phyloP scores from a whole-genome alignment of 2,113 vertebrate genomes.

The Odontophorus gujanensis region DNA sequence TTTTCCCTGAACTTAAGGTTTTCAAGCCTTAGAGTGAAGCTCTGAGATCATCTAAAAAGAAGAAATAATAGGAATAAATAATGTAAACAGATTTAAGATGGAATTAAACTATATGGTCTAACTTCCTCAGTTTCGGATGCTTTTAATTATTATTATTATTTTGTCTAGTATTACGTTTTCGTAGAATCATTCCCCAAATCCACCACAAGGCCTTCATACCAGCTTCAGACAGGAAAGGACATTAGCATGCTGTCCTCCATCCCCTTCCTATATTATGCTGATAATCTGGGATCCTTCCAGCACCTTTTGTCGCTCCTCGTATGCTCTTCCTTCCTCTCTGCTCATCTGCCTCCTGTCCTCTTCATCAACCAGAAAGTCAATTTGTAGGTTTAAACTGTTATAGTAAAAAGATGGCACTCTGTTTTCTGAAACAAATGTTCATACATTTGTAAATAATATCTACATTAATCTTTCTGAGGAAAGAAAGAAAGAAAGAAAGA shows the following conservation, averaged over 20 bases:
- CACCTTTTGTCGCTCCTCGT: background rate
- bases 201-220: background rate
- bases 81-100: background rate
- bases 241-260: background rate
- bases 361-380: background rate
- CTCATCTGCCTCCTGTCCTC: background rate
- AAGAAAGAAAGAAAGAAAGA: too few relatives aligned
- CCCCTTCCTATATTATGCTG: background rate
- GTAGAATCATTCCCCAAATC: background rate
- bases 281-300: background rate
- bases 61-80: background rate
- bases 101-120: accelerated
- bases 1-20: background rate
- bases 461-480: background rate
- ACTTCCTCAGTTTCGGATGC: background rate
- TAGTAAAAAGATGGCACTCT: background rate
- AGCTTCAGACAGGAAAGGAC: background rate
- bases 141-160: background rate
- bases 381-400: constrained; percentile 1
- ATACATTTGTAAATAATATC: background rate
- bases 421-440: background rate
- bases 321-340: background rate
- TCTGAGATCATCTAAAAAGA: background rate
- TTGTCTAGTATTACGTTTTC: background rate
- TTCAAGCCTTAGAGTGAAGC: background rate